phyloP scores from a whole-genome alignment of 2,888 invertebrate genomes.

The Aleiodes testaceus region DNA sequence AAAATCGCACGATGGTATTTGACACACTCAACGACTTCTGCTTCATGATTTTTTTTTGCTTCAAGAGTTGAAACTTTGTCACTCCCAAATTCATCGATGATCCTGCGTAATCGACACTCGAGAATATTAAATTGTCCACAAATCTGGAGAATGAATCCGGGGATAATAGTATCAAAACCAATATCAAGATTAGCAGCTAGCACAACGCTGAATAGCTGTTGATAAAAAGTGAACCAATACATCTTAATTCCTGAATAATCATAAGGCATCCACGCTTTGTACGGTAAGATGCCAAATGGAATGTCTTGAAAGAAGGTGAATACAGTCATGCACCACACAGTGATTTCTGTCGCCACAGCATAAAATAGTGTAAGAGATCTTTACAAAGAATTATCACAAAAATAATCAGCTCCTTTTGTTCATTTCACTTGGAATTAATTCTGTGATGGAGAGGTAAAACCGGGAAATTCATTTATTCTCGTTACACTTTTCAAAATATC shows the following conservation, averaged over 20 bases:
- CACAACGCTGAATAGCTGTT: constrained; percentile 21
- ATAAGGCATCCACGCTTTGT: constrained; percentile 29
- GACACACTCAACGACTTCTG: neutral
- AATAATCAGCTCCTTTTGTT: too few species aligned
- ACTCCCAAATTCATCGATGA: neutral
- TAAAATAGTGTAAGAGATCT: constrained; percentile 30
- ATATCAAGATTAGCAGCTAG: constrained; percentile 23
- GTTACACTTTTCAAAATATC: too few species aligned
- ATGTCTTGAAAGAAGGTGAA: constrained; percentile 15
- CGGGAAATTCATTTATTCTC: too few species aligned
- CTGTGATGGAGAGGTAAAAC: too few species aligned
- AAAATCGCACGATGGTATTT: constrained; percentile 6
- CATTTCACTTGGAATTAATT: too few species aligned
- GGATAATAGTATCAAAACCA: constrained; percentile 19
- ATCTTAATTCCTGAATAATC: constrained; percentile 11
- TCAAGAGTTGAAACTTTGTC: too few species aligned
- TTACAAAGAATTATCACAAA: neutral
- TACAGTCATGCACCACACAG: constrained; percentile 18
- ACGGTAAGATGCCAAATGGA: constrained; percentile 13
- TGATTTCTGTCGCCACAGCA: constrained; percentile 21
- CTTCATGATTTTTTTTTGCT: neutral
- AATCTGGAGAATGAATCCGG: constrained; percentile 12
- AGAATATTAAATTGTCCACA: constrained; percentile 23
- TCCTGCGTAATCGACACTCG: neutral
- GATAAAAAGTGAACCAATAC: constrained; percentile 20